These are phyloP conservation scores for Natator depressus DNA, from an alignment of 2,113 vertebrate genomes.

Conservation along the genomic window DNA sequence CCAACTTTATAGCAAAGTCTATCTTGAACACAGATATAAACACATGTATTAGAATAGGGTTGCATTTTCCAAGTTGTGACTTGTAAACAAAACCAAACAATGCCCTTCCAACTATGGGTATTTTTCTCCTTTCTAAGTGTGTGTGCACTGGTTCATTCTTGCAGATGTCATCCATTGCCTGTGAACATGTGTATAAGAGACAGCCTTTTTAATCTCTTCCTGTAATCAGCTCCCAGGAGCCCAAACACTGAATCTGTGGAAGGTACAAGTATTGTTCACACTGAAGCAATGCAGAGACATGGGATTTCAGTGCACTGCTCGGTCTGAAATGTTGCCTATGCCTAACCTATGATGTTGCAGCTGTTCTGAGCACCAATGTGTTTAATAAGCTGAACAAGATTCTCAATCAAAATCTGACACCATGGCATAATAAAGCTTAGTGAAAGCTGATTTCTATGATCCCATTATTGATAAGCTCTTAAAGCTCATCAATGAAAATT, in stretches of 20 bases:
- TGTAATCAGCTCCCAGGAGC: slow-evolving; percentile 74
- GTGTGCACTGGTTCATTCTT: slow-evolving; percentile 7
- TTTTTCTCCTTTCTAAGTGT: slow-evolving; percentile 70
- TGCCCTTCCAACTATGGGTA: slow-evolving; percentile 62
- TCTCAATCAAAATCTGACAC: slow-evolving; percentile 60
- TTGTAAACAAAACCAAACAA: slow-evolving; percentile 45
- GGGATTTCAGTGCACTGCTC: background rate
- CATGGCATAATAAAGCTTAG: slow-evolving; percentile 62
- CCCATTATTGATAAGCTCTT: slow-evolving; percentile 66
- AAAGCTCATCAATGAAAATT: slow-evolving; percentile 72
- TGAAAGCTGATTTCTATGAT: slow-evolving; percentile 63
- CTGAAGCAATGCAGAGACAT: slow-evolving; percentile 1
- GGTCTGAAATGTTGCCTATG: background rate
- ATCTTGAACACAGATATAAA: background rate
- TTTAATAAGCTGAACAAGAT: slow-evolving; percentile 44
- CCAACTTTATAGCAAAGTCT: background rate
- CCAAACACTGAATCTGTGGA: slow-evolving; percentile 61
- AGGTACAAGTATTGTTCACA: slow-evolving; percentile 4
- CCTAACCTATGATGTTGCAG: slow-evolving; percentile 1
- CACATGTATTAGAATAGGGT: background rate
- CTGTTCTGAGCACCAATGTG: slow-evolving; percentile 4
- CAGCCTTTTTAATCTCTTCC: slow-evolving; percentile 70
- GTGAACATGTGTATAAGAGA: slow-evolving; percentile 71
- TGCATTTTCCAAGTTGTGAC: slow-evolving; percentile 42
- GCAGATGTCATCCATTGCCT: slow-evolving; percentile 62